Conservation (phyloP, 2,797 vertebrate species). For the Jordanella pulchra region DNA sequence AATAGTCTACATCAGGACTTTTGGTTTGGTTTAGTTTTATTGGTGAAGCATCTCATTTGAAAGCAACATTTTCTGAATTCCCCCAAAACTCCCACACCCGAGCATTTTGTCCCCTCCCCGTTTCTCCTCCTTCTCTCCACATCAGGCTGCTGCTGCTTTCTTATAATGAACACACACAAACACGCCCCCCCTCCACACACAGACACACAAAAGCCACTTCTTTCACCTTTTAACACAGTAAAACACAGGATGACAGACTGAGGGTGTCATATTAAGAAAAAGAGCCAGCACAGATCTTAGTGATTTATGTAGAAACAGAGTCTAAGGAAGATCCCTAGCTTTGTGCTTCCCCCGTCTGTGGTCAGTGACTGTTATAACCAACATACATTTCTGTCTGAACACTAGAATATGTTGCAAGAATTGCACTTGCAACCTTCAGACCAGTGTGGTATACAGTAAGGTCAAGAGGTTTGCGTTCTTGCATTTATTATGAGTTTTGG, state of each 20-base stretch:
- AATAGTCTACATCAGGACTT: constrained; percentile 21
- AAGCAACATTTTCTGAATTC: constrained; percentile 84
- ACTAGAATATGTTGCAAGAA: not conserved
- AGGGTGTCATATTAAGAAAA: constrained; percentile 30
- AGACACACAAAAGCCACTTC: not conserved
- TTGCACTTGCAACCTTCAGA: not conserved
- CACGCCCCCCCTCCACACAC: constrained; percentile 39
- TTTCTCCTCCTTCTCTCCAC: constrained; percentile 21
- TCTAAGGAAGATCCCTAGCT: not conserved
- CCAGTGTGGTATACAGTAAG: too few relatives aligned
- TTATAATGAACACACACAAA: constrained; percentile 56
- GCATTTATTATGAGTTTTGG: not conserved
- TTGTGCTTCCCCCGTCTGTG: not conserved
- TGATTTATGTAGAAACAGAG: not conserved
- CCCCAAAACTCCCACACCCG: constrained; percentile 81
- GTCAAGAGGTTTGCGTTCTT: too few relatives aligned
- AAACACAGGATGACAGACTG: constrained; percentile 12
- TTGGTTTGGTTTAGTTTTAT: constrained; percentile 32
- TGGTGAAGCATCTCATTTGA: constrained; percentile 49
- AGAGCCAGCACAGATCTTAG: not conserved
- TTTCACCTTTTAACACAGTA: not conserved
- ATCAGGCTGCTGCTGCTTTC: constrained; percentile 51
- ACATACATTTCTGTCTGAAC: not conserved
- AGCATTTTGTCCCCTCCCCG: constrained; percentile 34
- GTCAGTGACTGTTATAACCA: not conserved